Base-by-base conservation (phyloP, 2,113 vertebrate genomes). In the Aspidoscelis tigris region DNA sequence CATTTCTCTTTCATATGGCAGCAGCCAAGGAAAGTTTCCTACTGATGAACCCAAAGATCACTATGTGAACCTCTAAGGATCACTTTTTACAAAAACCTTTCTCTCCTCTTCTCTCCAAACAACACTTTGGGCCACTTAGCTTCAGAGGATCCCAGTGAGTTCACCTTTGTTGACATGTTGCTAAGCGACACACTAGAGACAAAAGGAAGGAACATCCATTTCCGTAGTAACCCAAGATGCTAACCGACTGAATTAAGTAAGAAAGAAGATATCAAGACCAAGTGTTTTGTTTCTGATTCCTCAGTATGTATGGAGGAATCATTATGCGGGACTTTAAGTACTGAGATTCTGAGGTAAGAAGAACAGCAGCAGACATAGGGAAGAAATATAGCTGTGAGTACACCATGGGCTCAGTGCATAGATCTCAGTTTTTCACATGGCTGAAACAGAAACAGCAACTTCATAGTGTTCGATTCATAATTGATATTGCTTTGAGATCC, bases 141-240 rank as follows among this genome's bases (percentile, higher is more conserved):
- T 43, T 47, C 84, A 16, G 58, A 6, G 76, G 3, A 88, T 22
- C 39, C 39, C 21, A 7, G 68, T 26, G 0, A 1, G 18, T 10
- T 79, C 73, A 90, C 88, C 75, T 84, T 68, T 73, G 86, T 91
- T 74, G 89, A 47, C 84, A 33, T 14, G 93, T 95, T 94, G 92
- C 92, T 84, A 68, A 88, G 93, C 81, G 89, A 94, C 89, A 2
- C 12, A 1, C 20, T 69, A 50, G 74, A 5, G 8, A 64, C 87
- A 64, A 84, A 90, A 79, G 5, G 43, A 8, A 41, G 73, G 10
- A 65, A 61, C 26, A 77, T 71, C 77, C 68, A 53, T 82, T 69
- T 74, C 68, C 1, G 0, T 1, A 69, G 84, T 58, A 84, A 41
- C 82, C 4, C 9, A 76, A 78, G 65, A 84, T 68, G 9, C 86